Percentiles rank a stretch among this genome's conserved stretches.
These are phyloP conservation scores for Mormyrus iriodes DNA, from an alignment of 2,113 vertebrate species.

Conservation along the genomic window DNA sequence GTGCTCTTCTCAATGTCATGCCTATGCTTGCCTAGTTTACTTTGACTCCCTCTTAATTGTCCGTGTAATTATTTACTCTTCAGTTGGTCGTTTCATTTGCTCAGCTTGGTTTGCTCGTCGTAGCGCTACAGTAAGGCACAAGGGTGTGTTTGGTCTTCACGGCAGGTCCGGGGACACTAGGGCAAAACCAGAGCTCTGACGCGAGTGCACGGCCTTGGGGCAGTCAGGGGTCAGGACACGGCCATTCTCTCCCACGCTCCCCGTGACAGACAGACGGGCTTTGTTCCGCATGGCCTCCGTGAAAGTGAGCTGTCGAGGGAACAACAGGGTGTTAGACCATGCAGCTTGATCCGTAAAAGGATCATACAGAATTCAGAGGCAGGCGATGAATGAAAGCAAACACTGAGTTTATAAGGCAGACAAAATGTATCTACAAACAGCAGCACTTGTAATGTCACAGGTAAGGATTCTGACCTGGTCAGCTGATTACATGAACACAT, in stretches of 20 bases:
- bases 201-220: conserved; percentile 89
- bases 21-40: not conserved
- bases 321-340: conserved; percentile 13
- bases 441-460: conserved; percentile 66
- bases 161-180: conserved; percentile 97
- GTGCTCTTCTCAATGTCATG: conserved; percentile 59
- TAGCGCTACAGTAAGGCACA: conserved; percentile 88
- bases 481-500: not conserved
- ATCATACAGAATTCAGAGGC: not conserved
- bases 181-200: conserved; percentile 94
- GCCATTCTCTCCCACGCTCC: conserved; percentile 94
- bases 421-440: conserved; percentile 63
- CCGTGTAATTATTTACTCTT: conserved; percentile 18
- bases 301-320: conserved; percentile 80
- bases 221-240: conserved; percentile 95
- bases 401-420: conserved; percentile 45
- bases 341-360: conserved; percentile 34
- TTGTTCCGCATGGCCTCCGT: conserved; percentile 99
- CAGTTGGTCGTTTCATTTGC: conserved; percentile 24
- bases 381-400: conserved; percentile 43
- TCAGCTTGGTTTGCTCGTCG: conserved; percentile 32
- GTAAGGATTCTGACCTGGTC: not conserved
- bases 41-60: not conserved
- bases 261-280: conserved; percentile 96
- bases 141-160: conserved; percentile 95